Base-by-base conservation (phyloP, 1,140 invertebrate genomes). In the Elymnias hypermnestra region DNA sequence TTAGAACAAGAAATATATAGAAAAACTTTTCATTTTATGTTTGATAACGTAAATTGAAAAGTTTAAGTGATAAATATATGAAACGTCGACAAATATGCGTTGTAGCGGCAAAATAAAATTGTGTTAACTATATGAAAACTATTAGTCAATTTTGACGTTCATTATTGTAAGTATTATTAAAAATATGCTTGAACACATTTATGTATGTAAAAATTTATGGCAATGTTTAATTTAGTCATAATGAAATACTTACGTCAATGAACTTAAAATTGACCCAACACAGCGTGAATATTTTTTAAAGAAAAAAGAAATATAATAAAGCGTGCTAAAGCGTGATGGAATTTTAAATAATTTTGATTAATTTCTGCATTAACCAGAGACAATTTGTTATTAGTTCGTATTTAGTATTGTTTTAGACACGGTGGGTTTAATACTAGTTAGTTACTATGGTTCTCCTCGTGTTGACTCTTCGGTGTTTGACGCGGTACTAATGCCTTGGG, bases 401-500 rank as follows among this genome's bases (percentile, higher is more conserved):
- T 56, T 55, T 43, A 35, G 33, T 51, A 46, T 19, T 36, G 48
- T 55, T 55, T 63, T 57, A 57, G 42, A 59, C 57, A 59, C 52
- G 50, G 55, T 62, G 62, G 42, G 15, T 12, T 29, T 38, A 37
- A 31, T 28, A 56, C 44, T 63, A 33, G 40, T 41, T 66, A 69
- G 50, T 72, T 69, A 72, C 69, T 53, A 56, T 72, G 44, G 25
- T 48, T 58, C 55, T 29, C 23, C 23, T 58, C 41, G 51, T 52
- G 52, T 35, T 49, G 29, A 40, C 25, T 36, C 57, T 47, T 35
- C 59, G 62, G 45, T 43, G 65, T 48, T 48, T 61, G 58, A 43
- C 72, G 69, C 66, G 72, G 61, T 50, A 75, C 72, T 75, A 46
- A 54, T 25, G 37, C 12, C 9, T 28, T 45, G 53, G 54, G 53